These are phyloP conservation scores for Acrobasis suavella DNA, from an alignment of 2,888 invertebrate species.

Conservation along the genomic window DNA sequence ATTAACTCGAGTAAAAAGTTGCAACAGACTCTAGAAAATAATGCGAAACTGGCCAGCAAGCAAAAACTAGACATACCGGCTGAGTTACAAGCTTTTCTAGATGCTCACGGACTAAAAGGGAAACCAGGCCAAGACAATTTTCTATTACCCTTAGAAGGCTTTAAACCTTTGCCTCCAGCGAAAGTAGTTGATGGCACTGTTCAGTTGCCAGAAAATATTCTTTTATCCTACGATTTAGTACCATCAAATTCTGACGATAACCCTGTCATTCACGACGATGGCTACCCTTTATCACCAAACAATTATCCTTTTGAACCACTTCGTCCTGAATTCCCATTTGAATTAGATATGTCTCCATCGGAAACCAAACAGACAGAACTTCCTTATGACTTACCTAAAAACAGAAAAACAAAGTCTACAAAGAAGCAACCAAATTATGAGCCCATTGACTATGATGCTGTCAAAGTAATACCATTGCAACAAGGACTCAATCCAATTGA, in stretches of 20 bases:
- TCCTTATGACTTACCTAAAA: slow-evolving; percentile 66
- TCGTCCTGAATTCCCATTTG: slow-evolving; percentile 62
- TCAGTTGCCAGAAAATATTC: slow-evolving; percentile 71
- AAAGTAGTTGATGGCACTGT: slow-evolving; percentile 65
- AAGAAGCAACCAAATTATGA: slow-evolving; percentile 52
- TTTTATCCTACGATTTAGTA: slow-evolving; percentile 69
- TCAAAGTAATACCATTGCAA: slow-evolving; percentile 72
- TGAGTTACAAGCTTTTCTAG: slow-evolving; percentile 68
- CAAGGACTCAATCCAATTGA: slow-evolving; percentile 63
- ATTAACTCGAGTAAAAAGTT: slow-evolving; percentile 44
- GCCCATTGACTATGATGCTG: slow-evolving; percentile 68
- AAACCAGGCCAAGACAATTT: slow-evolving; percentile 67
- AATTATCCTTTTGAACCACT: slow-evolving; percentile 69
- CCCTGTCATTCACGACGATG: slow-evolving; percentile 32
- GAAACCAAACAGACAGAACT: slow-evolving; percentile 57
- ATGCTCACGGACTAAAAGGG: slow-evolving; percentile 67
- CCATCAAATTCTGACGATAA: slow-evolving; percentile 51
- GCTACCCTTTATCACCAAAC: slow-evolving; percentile 45
- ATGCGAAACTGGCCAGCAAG: slow-evolving; percentile 47
- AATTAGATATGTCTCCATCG: slow-evolving; percentile 69
- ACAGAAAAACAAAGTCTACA: slow-evolving; percentile 53
- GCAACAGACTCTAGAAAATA: slow-evolving; percentile 48
- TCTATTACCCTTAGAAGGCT: slow-evolving; percentile 69
- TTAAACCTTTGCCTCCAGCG: slow-evolving; percentile 71
- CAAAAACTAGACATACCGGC: slow-evolving; percentile 57